Percentiles rank a stretch among this genome's conserved stretches.
Evolutionary conservation across 2,113 vertebrate genomes (phyloP).

Genomic region (Otocyon megalotis): DNA sequence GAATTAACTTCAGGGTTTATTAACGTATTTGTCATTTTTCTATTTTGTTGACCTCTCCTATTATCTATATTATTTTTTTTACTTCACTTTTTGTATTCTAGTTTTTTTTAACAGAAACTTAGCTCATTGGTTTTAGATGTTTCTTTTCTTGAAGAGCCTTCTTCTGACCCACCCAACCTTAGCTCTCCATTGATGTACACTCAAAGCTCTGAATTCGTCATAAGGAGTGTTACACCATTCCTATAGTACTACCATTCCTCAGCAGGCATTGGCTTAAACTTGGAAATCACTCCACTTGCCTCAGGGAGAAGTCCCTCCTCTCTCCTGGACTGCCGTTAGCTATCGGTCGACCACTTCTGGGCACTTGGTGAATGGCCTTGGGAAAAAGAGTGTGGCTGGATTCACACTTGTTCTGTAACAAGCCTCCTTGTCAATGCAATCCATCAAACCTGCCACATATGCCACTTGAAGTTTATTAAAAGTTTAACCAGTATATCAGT

Average conservation of each 20-base stretch:
- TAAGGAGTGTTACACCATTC: background rate
- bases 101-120: background rate
- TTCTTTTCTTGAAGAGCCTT: background rate
- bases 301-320: background rate
- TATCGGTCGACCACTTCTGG: background rate
- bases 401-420: background rate
- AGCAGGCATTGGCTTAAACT: background rate
- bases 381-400: background rate
- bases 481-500: background rate
- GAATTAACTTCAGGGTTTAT: background rate
- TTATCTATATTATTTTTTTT: background rate
- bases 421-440: background rate
- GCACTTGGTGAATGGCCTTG: background rate
- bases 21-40: background rate
- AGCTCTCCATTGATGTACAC: background rate
- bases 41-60: background rate
- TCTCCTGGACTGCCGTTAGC: background rate
- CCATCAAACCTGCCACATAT: background rate
- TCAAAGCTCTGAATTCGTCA: background rate
- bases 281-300: background rate
- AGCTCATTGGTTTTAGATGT: background rate
- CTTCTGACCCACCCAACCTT: background rate
- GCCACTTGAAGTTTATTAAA: background rate
- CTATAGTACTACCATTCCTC: background rate
- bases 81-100: background rate